phyloP scores from a whole-genome alignment of 2,113 vertebrate genomes.

The Nothobranchius kuhntae region DNA sequence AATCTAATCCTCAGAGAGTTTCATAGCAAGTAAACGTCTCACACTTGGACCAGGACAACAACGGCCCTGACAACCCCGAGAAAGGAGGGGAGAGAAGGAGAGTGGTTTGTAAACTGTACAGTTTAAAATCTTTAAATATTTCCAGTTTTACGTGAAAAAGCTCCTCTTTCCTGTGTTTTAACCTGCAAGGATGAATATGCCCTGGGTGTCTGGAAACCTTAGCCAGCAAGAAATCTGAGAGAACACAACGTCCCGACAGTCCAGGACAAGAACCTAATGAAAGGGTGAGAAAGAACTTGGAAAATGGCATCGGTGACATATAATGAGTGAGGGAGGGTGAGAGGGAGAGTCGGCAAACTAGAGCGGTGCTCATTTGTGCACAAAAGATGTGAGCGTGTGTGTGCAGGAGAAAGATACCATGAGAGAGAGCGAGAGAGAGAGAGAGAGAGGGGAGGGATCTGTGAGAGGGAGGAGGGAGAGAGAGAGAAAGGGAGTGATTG shows the following conservation, averaged over 20 bases:
- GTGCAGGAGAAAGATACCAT: conserved; percentile 12
- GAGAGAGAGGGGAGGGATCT: conserved; percentile 49
- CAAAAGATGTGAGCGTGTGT: conserved; percentile 46
- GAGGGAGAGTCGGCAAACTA: conserved; percentile 52
- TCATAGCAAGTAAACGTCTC: too few relatives aligned
- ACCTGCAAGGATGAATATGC: too few relatives aligned
- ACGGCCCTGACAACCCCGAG: too few relatives aligned
- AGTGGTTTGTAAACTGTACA: too few relatives aligned
- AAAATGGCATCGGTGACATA: conserved; percentile 51
- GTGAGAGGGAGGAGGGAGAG: conserved; percentile 37
- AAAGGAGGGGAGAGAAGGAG: too few relatives aligned
- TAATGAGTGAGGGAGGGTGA: conserved; percentile 40
- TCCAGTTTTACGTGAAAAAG: too few relatives aligned
- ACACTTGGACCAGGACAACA: too few relatives aligned
- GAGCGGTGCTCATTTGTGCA: conserved; percentile 68
- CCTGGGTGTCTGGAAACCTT: too few relatives aligned
- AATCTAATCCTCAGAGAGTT: too few relatives aligned
- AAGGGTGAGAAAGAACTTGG: conserved; percentile 1
- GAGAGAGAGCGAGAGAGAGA: conserved; percentile 43
- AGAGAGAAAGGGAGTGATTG: conserved; percentile 31
- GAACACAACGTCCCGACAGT: not conserved
- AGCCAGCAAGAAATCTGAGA: too few relatives aligned
- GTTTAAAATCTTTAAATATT: too few relatives aligned
- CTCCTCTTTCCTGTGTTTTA: too few relatives aligned
- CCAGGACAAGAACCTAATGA: not conserved